Evolutionary conservation across 2,797 vertebrate species (phyloP).

Genomic region (Ataeniobius toweri): DNA sequence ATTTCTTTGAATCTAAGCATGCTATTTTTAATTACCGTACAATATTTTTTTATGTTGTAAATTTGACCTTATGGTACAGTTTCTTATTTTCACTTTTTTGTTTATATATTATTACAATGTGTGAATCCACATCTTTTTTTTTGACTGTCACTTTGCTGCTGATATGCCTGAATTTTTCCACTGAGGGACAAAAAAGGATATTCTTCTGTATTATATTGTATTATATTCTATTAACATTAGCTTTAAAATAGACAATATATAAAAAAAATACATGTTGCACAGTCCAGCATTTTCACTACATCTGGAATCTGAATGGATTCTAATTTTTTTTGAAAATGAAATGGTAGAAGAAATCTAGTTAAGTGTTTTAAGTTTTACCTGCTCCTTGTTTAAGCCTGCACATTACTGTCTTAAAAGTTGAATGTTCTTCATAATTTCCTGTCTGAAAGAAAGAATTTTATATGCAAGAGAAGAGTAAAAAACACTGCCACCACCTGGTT

Average conservation of each 20-base stretch:
- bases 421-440: not conserved
- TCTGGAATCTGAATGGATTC: not conserved
- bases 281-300: not conserved
- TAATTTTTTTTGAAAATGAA: not conserved
- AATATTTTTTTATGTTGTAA: not conserved
- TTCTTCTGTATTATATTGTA: not conserved
- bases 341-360: not conserved
- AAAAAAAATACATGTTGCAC: not conserved
- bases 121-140: not conserved
- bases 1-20: too few species aligned
- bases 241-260: not conserved
- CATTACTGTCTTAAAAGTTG: not conserved
- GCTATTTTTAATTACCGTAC: not conserved
- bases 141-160: not conserved
- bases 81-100: not conserved
- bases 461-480: slow-evolving; percentile 4
- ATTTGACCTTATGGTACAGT: not conserved
- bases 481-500: slow-evolving; percentile 63
- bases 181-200: not conserved
- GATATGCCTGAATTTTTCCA: not conserved
- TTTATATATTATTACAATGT: not conserved
- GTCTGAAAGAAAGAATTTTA: not conserved
- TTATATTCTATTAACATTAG: not conserved
- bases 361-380: not conserved
- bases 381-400: not conserved